These are phyloP conservation scores for Drosophila algonquin DNA, from an alignment of 2,888 invertebrate genomes.

Conservation along the genomic window DNA sequence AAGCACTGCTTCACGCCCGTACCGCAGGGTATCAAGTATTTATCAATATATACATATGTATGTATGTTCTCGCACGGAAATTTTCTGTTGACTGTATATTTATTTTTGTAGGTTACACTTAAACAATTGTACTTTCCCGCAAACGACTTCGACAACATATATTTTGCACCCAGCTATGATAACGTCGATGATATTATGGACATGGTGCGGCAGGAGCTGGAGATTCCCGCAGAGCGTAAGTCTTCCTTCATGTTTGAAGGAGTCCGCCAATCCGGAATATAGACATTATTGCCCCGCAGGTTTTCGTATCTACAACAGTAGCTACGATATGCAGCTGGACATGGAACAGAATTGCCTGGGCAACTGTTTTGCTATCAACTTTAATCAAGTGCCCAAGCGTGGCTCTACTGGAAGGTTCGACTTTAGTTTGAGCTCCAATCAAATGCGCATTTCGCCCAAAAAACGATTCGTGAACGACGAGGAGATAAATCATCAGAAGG, in stretches of 20 bases:
- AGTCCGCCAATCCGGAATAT: neutral
- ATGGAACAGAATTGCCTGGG: conserved; percentile 73
- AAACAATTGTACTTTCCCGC: conserved; percentile 65
- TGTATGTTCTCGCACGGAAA: neutral
- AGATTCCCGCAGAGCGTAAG: conserved; percentile 67
- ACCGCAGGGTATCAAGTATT: too few species aligned
- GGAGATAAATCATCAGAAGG: conserved; percentile 74
- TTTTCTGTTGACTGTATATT: neutral
- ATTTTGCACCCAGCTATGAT: conserved; percentile 68
- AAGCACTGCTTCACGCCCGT: too few species aligned
- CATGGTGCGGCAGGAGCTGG: conserved; percentile 63
- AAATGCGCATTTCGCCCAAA: conserved; percentile 81
- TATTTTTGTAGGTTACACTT: conserved; percentile 56
- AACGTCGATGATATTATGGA: conserved; percentile 71
- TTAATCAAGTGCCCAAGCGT: conserved; percentile 55
- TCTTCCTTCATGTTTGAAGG: neutral
- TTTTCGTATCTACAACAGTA: conserved; percentile 55
- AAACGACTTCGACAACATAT: conserved; percentile 71
- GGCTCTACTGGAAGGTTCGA: conserved; percentile 35
- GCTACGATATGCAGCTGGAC: conserved; percentile 63
- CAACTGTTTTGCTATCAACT: conserved; percentile 76
- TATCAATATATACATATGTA: too few species aligned
- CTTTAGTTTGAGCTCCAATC: conserved; percentile 85
- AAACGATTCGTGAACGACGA: conserved; percentile 80
- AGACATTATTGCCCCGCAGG: conserved; percentile 38